Percentiles rank a stretch among this genome's conserved stretches.
These are phyloP conservation scores for Periplaneta americana DNA, from an alignment of 1,140 invertebrate genomes.

Conservation along the genomic window DNA sequence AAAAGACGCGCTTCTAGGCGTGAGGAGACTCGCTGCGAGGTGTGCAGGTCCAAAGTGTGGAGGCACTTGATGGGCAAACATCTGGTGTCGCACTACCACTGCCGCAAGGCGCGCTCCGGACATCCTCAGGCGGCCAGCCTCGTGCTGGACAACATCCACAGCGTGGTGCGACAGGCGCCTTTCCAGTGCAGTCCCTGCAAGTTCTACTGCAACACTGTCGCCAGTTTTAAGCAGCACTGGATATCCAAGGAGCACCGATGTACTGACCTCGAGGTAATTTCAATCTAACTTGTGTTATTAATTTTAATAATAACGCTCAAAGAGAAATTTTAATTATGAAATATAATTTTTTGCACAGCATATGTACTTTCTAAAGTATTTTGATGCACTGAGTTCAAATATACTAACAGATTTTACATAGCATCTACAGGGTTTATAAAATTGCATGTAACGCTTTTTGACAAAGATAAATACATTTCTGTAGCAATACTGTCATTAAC, in stretches of 20 bases:
- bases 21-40: slow-evolving; percentile 54
- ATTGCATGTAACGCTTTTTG: too few species aligned
- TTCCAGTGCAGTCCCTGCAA: slow-evolving; percentile 78
- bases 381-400: too few species aligned
- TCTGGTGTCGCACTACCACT: slow-evolving; percentile 78
- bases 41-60: slow-evolving; percentile 61
- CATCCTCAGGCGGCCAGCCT: slow-evolving; percentile 46
- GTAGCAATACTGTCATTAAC: too few species aligned
- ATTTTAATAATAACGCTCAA: too few species aligned
- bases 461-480: too few species aligned
- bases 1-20: slow-evolving; percentile 25
- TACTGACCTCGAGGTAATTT: slow-evolving; percentile 39
- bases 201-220: slow-evolving; percentile 75
- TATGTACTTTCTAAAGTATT: too few species aligned
- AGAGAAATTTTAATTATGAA: too few species aligned
- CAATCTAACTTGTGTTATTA: too few species aligned
- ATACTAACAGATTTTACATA: too few species aligned
- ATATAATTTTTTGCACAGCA: too few species aligned
- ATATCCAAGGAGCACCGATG: slow-evolving; percentile 52
- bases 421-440: too few species aligned
- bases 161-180: slow-evolving; percentile 69
- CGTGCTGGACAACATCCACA: slow-evolving; percentile 68
- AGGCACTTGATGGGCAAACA: slow-evolving; percentile 71
- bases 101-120: slow-evolving; percentile 52
- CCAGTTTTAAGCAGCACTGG: slow-evolving; percentile 71